Conservation (phyloP, 2,113 vertebrate species). For the Myiopsitta monachus region DNA sequence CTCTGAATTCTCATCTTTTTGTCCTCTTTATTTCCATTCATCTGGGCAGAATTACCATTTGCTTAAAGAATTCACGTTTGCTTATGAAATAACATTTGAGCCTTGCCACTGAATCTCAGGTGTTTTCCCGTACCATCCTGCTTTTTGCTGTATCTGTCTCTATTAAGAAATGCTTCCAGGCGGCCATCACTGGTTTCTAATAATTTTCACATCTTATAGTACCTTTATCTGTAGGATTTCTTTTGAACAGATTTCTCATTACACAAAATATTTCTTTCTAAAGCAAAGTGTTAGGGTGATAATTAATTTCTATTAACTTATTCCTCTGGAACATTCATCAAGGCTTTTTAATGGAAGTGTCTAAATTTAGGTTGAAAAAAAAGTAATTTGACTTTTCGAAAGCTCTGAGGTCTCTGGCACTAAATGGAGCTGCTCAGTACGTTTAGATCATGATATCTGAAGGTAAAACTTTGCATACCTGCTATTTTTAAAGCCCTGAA, state of each 20-base stretch:
- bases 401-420: not conserved
- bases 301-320: conserved; percentile 21
- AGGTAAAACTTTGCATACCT: not conserved
- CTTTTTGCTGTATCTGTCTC: not conserved
- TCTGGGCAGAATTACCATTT: not conserved
- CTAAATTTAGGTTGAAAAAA: conserved; percentile 19
- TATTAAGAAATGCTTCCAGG: not conserved
- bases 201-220: not conserved
- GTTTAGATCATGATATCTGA: not conserved
- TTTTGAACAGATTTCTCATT: not conserved
- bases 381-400: not conserved
- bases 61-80: not conserved
- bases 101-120: not conserved
- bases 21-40: not conserved
- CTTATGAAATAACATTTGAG: not conserved
- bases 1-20: not conserved
- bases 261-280: not conserved
- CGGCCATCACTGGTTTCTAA: not conserved
- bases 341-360: not conserved
- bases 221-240: not conserved
- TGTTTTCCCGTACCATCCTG: not conserved
- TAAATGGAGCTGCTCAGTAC: not conserved
- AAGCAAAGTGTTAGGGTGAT: conserved; percentile 9
- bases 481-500: not conserved
- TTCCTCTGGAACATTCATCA: not conserved